Percentiles rank a stretch among this genome's conserved stretches.
These are phyloP conservation scores for Leptinotarsa texana DNA, from an alignment of 1,140 invertebrate species.

Conservation along the genomic window DNA sequence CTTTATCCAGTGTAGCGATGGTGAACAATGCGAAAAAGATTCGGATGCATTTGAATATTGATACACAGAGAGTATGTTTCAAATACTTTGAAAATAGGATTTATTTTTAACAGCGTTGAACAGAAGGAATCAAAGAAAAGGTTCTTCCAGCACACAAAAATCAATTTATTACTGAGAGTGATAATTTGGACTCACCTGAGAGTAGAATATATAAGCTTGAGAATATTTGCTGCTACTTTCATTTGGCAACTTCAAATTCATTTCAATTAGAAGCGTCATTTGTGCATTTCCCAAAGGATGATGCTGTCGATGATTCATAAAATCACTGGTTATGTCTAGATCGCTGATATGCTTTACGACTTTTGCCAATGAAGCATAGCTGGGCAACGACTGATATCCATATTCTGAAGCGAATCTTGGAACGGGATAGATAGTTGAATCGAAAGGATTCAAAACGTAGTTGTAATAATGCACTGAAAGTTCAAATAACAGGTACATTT, in stretches of 20 bases:
- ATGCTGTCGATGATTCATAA: constrained; percentile 82
- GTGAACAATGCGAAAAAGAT: no score
- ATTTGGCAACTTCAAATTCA: constrained; percentile 64
- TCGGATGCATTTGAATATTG: no score
- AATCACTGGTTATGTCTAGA: constrained; percentile 63
- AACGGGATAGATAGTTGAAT: constrained; percentile 73
- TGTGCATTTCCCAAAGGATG: constrained; percentile 70
- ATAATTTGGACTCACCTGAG: constrained; percentile 61
- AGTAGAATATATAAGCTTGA: constrained; percentile 71
- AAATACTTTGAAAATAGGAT: no score
- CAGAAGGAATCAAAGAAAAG: no score
- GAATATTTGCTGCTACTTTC: constrained; percentile 58
- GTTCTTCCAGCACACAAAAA: no score
- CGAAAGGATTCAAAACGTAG: constrained; percentile 82
- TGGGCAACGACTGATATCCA: constrained; percentile 89
- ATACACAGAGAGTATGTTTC: no score
- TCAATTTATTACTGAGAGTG: no score
- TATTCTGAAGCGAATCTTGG: constrained; percentile 94
- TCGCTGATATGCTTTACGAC: constrained; percentile 62
- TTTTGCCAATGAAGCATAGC: constrained; percentile 64
- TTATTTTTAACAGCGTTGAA: no score
- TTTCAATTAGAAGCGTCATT: constrained; percentile 63
- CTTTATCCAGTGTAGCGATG: no score
- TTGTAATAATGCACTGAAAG: constrained; percentile 89
- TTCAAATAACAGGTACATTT: not conserved